Conservation (phyloP, 2,888 invertebrate genomes). For the Lithophane leautieri region DNA sequence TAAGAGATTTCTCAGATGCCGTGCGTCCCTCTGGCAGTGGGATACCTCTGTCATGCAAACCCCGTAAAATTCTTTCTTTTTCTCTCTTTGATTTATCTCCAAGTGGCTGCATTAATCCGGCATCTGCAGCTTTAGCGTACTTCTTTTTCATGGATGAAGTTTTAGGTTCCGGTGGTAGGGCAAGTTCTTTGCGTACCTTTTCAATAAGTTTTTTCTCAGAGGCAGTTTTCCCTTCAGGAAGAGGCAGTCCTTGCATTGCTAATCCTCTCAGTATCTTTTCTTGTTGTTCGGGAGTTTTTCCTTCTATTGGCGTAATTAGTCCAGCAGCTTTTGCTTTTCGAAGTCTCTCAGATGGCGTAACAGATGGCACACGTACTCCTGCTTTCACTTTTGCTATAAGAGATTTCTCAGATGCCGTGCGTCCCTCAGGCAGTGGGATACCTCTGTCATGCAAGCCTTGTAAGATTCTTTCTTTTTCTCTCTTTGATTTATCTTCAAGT, state of each 20-base stretch:
- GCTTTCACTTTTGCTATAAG: background rate
- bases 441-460: background rate
- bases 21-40: conserved; percentile 18
- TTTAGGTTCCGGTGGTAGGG: no score
- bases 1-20: background rate
- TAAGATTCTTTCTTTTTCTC: conserved; percentile 9
- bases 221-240: no score
- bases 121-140: conserved; percentile 13
- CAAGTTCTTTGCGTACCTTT: no score
- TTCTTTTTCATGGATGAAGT: background rate
- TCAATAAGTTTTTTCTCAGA: no score
- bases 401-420: background rate
- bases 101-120: conserved; percentile 9
- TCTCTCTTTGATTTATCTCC: conserved; percentile 1
- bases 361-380: background rate
- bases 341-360: background rate
- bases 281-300: no score
- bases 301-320: no score
- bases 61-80: conserved; percentile 21
- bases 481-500: conserved; percentile 2
- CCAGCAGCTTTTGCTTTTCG: background rate
- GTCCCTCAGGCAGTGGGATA: conserved; percentile 11
- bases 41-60: conserved; percentile 5
- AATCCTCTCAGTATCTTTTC: no score
- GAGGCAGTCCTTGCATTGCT: no score